Percentiles rank a stretch among this genome's conserved stretches.
Conservation (phyloP, 2,797 vertebrate genomes). For the Erithacus rubecula region DNA sequence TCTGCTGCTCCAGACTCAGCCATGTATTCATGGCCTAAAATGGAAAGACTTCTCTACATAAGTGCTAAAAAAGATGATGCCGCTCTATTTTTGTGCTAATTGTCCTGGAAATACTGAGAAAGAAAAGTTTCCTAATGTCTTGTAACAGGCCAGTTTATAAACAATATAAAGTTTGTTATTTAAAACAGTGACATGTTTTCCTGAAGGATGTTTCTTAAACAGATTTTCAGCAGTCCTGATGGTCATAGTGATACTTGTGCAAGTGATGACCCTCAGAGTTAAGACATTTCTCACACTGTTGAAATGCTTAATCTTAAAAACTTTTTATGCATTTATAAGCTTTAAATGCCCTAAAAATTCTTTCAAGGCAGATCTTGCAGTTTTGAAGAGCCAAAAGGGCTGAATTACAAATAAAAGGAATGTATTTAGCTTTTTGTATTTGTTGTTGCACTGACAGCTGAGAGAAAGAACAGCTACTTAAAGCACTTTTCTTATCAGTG, state of each 20-base stretch:
- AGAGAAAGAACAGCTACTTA: neutral
- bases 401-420: neutral
- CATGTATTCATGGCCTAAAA: conserved; percentile 27
- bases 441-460: neutral
- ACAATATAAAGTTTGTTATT: neutral
- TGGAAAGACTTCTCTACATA: neutral
- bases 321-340: neutral
- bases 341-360: neutral
- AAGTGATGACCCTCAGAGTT: neutral
- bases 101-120: neutral
- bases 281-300: neutral
- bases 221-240: neutral
- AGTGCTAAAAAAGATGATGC: neutral
- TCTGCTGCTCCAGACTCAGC: neutral
- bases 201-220: neutral
- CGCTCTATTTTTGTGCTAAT: conserved; percentile 24
- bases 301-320: neutral
- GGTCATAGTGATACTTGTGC: neutral
- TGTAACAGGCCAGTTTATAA: neutral
- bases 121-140: neutral
- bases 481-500: neutral
- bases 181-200: neutral
- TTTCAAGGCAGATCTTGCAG: neutral
- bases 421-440: neutral
- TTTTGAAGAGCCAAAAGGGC: neutral